Conservation (phyloP, 2,888 invertebrate genomes). For the Mantis religiosa region DNA sequence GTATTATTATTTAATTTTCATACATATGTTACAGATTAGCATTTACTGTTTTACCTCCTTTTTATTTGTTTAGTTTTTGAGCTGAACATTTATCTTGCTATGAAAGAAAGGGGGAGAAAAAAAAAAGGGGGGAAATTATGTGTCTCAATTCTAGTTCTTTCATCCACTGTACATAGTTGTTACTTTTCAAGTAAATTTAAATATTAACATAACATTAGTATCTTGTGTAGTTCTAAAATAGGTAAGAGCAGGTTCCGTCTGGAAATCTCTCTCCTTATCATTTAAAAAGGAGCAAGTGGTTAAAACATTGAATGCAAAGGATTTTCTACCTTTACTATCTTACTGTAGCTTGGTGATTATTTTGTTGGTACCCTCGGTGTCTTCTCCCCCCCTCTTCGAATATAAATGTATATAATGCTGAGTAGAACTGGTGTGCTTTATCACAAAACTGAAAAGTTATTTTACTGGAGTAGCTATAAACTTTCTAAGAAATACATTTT, state of each 20-base stretch:
- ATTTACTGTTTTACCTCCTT: neutral
- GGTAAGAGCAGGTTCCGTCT: neutral
- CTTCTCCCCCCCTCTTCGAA: no score
- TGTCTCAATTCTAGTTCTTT: neutral
- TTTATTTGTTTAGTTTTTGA: neutral
- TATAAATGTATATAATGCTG: no score
- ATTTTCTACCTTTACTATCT: no score
- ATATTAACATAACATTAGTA: neutral
- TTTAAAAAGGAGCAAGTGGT: neutral
- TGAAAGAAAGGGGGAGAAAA: no score
- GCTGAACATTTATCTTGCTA: neutral
- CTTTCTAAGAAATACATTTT: no score
- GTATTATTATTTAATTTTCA: conserved; percentile 4
- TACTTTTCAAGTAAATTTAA: neutral
- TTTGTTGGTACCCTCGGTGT: neutral
- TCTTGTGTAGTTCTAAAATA: neutral
- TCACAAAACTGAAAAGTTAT: no score
- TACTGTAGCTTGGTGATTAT: neutral
- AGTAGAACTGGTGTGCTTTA: no score
- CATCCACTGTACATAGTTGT: neutral
- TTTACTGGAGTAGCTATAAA: no score
- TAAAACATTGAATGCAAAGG: neutral
- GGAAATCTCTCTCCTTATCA: no score
- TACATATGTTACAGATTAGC: neutral
- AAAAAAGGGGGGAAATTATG: neutral